Conservation (phyloP, 2,797 vertebrate genomes). For the Coccyzus lansbergi region DNA sequence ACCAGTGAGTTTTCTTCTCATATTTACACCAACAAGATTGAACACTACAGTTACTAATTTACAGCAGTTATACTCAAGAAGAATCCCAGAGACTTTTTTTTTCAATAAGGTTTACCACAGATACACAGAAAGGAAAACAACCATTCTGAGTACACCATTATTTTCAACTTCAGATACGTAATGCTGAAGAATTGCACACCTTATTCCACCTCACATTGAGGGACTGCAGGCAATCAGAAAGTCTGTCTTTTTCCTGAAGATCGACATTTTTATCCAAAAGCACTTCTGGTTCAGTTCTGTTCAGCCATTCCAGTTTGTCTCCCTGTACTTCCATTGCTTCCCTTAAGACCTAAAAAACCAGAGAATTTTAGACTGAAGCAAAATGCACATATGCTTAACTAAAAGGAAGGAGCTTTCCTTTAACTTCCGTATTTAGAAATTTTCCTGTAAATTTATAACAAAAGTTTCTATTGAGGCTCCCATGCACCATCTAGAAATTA, state of each 20-base stretch:
- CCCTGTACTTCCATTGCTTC: slow-evolving; percentile 86
- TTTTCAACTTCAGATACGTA: background rate
- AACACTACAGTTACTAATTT: background rate
- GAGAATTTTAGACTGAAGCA: background rate
- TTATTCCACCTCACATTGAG: slow-evolving; percentile 90
- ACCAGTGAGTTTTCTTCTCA: background rate
- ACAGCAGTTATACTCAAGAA: background rate
- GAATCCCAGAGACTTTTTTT: background rate
- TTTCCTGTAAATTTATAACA: background rate
- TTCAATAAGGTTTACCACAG: background rate
- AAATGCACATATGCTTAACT: background rate
- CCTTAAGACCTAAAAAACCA: slow-evolving; percentile 79
- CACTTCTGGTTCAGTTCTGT: slow-evolving; percentile 85
- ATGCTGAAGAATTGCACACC: slow-evolving; percentile 68
- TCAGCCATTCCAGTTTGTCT: slow-evolving; percentile 88
- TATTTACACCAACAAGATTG: background rate
- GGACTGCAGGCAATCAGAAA: slow-evolving; percentile 82
- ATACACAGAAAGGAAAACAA: background rate
- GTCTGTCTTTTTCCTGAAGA: slow-evolving; percentile 82
- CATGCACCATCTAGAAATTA: background rate
- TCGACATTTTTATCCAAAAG: slow-evolving; percentile 82
- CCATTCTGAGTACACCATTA: background rate
- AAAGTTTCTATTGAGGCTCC: background rate
- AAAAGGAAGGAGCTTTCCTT: background rate
- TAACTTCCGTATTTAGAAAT: background rate